A percentile compares a stretch with the other conserved stretches of the same genome.
Evolutionary conservation across 1,140 invertebrate species (phyloP).

Genomic region (Zaprionus gabonicus): DNA sequence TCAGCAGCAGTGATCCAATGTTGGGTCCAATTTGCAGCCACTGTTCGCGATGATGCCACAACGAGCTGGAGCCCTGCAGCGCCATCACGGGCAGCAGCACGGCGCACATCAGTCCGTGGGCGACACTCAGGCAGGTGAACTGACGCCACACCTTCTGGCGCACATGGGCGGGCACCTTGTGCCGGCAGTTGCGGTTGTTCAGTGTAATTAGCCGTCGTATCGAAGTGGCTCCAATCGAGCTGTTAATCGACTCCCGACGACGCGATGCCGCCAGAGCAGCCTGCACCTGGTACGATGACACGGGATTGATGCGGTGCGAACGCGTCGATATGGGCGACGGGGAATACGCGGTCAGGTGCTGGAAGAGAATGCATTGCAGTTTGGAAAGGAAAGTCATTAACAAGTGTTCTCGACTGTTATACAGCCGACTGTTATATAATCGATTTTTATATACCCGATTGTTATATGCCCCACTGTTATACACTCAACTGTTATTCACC

Average conservation of each 20-base stretch:
- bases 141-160: constrained; percentile 86
- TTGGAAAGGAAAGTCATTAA: too few relatives aligned
- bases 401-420: too few relatives aligned
- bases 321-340: constrained; percentile 87
- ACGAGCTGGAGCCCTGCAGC: constrained; percentile 86
- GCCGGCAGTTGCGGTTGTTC: constrained; percentile 85
- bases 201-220: constrained; percentile 87
- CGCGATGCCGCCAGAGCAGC: constrained; percentile 83
- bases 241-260: constrained; percentile 88
- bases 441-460: too few relatives aligned
- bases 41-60: constrained; percentile 84
- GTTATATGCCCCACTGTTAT: too few relatives aligned
- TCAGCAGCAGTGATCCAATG: constrained; percentile 86
- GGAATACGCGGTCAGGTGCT: constrained; percentile 87
- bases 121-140: constrained; percentile 86
- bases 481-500: too few relatives aligned
- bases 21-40: constrained; percentile 81
- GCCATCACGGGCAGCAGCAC: constrained; percentile 87
- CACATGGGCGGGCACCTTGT: constrained; percentile 85
- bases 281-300: constrained; percentile 81
- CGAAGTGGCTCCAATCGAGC: constrained; percentile 88
- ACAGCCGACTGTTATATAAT: too few relatives aligned
- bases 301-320: constrained; percentile 85
- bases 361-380: not conserved
- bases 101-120: constrained; percentile 87